Conservation (phyloP, 2,888 invertebrate species). For the Daptonema setosum region DNA sequence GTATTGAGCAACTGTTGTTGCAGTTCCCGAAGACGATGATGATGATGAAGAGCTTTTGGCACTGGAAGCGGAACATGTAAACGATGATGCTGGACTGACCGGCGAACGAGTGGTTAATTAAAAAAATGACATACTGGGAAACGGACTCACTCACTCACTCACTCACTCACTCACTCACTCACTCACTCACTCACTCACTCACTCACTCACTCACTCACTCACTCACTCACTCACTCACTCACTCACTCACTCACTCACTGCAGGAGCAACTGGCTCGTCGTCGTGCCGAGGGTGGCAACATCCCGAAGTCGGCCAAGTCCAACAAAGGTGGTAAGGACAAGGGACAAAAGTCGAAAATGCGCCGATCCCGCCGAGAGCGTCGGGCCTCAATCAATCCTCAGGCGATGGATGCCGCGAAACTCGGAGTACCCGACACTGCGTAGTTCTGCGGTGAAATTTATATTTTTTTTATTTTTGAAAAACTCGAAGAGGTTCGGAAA, state of each 20-base stretch:
- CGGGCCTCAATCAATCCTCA: not conserved
- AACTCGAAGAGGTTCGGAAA: too few species aligned
- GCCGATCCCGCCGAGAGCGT: constrained; percentile 14
- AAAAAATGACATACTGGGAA: too few species aligned
- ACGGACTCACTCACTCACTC: not conserved
- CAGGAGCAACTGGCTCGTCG: not conserved
- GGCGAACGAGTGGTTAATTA: constrained; percentile 9
- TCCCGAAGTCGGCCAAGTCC: not conserved
- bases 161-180: not conserved
- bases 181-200: not conserved
- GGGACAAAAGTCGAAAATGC: constrained; percentile 10
- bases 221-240: not conserved
- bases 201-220: not conserved
- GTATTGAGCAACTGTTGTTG: not conserved
- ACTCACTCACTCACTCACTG: not conserved
- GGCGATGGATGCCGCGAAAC: not conserved
- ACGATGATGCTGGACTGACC: constrained; percentile 19
- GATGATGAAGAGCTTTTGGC: constrained; percentile 25
- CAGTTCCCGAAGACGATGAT: constrained; percentile 11
- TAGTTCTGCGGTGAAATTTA: too few species aligned
- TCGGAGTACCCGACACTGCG: too few species aligned
- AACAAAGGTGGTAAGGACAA: not conserved
- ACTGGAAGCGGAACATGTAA: constrained; percentile 24
- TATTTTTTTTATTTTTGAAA: too few species aligned
- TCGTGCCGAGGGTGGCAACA: not conserved